These are phyloP conservation scores for Sinhomidia bicolor DNA, from an alignment of 2,888 invertebrate genomes.

Conservation along the genomic window DNA sequence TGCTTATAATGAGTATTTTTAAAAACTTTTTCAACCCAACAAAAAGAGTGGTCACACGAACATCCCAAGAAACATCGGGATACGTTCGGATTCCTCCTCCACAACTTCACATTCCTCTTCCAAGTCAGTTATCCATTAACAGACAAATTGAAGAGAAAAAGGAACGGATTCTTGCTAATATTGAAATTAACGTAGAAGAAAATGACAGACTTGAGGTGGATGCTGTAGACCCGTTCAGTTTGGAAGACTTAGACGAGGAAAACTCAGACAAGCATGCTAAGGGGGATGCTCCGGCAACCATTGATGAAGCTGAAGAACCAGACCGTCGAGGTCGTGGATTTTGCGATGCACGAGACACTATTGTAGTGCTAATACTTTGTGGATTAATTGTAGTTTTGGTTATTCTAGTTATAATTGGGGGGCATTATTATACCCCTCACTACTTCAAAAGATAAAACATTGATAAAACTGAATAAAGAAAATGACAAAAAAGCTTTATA, in stretches of 20 bases:
- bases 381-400: conserved; percentile 20
- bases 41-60: too few species aligned
- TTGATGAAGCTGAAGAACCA: neutral
- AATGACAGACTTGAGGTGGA: neutral
- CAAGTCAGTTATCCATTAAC: neutral
- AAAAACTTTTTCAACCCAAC: too few species aligned
- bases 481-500: neutral
- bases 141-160: neutral
- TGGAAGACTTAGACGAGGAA: too few species aligned
- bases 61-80: too few species aligned
- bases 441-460: neutral
- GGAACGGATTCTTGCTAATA: neutral
- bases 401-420: neutral
- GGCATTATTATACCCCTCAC: conserved; percentile 34
- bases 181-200: too few species aligned
- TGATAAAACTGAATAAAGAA: neutral
- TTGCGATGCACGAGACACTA: neutral
- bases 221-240: too few species aligned
- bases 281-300: neutral
- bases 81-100: neutral
- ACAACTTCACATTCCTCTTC: neutral
- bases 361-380: neutral
- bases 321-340: neutral
- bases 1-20: too few species aligned
- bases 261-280: too few species aligned